Evolutionary conservation across 2,888 invertebrate genomes (phyloP).

Genomic region (Cyrtodaria siliqua): DNA sequence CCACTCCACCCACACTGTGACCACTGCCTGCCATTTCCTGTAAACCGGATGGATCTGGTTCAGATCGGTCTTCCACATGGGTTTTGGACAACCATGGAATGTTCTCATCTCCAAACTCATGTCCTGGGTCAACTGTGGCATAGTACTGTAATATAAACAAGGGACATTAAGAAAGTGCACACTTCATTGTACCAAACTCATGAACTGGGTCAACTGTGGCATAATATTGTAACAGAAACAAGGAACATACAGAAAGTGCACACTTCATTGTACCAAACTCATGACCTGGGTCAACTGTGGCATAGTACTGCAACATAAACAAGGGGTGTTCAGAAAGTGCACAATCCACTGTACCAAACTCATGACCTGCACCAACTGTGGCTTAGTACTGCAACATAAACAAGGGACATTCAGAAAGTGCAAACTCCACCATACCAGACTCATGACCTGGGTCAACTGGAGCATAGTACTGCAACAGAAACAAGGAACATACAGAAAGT

Average conservation of each 20-base stretch:
- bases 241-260: too few species aligned
- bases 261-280: too few species aligned
- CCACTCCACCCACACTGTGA: slow-evolving; percentile 98
- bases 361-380: slow-evolving; percentile 93
- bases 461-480: slow-evolving; percentile 95
- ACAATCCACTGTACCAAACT: too few species aligned
- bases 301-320: slow-evolving; percentile 95
- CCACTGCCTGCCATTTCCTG: slow-evolving; percentile 91
- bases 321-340: too few species aligned
- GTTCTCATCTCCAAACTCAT: slow-evolving; percentile 89
- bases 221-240: slow-evolving; percentile 94
- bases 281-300: slow-evolving; percentile 94
- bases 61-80: slow-evolving; percentile 82
- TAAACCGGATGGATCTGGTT: slow-evolving; percentile 78
- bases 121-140: slow-evolving; percentile 95
- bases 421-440: too few species aligned
- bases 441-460: slow-evolving; percentile 93
- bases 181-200: too few species aligned
- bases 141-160: slow-evolving; percentile 94
- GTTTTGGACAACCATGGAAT: slow-evolving; percentile 96
- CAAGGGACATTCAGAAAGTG: too few species aligned
- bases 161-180: too few species aligned
- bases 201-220: slow-evolving; percentile 95
- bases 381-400: slow-evolving; percentile 96
- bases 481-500: too few species aligned